Evolutionary conservation across 2,888 invertebrate species (phyloP).

Genomic region (Merodon equestris): DNA sequence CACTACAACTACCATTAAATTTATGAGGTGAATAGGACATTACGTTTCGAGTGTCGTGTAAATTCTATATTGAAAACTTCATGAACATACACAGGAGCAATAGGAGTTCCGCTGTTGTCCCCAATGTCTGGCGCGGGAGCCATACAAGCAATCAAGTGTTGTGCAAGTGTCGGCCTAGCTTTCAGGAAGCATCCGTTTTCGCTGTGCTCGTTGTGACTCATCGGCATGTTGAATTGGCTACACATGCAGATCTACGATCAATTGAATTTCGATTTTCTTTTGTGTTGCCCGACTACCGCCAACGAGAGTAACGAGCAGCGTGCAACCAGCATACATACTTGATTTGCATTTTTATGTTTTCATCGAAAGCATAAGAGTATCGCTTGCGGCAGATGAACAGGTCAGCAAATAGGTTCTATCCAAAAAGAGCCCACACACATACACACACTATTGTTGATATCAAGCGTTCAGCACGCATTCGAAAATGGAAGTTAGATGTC

Average conservation of each 20-base stretch:
- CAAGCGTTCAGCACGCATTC: no score
- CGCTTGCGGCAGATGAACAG: constrained; percentile 76
- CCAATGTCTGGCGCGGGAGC: constrained; percentile 18
- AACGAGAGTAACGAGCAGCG: constrained; percentile 44
- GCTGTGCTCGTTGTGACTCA: constrained; percentile 31
- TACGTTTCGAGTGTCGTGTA: constrained; percentile 69
- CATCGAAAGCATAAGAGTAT: constrained; percentile 75
- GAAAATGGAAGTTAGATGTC: constrained; percentile 54
- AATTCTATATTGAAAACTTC: constrained; percentile 69
- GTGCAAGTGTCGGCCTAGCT: constrained; percentile 60
- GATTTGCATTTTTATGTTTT: constrained; percentile 78
- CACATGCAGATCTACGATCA: constrained; percentile 74
- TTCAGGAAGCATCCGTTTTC: constrained; percentile 64
- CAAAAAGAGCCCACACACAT: constrained; percentile 21
- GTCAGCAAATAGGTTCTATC: constrained; percentile 38
- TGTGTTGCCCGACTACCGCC: constrained; percentile 66
- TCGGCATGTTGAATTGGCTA: constrained; percentile 44
- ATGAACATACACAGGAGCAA: constrained; percentile 45
- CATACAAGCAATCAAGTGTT: constrained; percentile 44
- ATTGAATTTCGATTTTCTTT: constrained; percentile 67
- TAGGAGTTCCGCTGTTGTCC: constrained; percentile 9
- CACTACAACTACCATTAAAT: no score
- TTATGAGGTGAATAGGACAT: constrained; percentile 69
- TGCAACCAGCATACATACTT: not conserved
- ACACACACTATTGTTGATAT: constrained; percentile 10